These are phyloP conservation scores for Meandrina meandrites DNA, from an alignment of 92 coral and sea anemone species.

Conservation along the genomic window DNA sequence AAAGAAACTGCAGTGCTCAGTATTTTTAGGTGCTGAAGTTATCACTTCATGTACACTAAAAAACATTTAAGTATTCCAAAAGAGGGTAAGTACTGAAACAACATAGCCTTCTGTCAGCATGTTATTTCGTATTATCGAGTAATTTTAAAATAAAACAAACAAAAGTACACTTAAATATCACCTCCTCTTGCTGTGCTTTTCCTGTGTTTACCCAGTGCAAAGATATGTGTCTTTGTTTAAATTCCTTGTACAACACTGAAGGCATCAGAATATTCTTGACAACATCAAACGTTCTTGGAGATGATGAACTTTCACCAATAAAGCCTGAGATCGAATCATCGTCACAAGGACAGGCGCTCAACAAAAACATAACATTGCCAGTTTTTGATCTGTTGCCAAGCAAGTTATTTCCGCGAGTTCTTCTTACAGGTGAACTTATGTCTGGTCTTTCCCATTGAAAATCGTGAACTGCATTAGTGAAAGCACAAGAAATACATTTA, in stretches of 20 bases:
- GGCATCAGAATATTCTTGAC: constrained; percentile 73
- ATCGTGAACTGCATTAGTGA: constrained; percentile 86
- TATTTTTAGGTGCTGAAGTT: too few species aligned
- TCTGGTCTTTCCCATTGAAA: constrained; percentile 90
- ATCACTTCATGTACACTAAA: too few species aligned
- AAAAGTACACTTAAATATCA: not conserved
- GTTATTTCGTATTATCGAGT: too few species aligned
- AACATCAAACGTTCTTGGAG: constrained; percentile 41
- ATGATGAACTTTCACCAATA: constrained; percentile 43
- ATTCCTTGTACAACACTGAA: constrained; percentile 72
- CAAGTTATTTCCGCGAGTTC: constrained; percentile 47
- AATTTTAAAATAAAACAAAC: not conserved
- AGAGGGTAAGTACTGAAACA: too few species aligned
- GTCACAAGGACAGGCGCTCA: constrained; percentile 74
- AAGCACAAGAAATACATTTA: constrained; percentile 79
- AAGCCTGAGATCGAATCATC: constrained; percentile 61
- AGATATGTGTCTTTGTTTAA: constrained; percentile 64
- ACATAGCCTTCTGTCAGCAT: too few species aligned
- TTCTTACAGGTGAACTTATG: constrained; percentile 76
- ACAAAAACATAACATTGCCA: constrained; percentile 77
- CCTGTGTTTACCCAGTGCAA: constrained; percentile 86
- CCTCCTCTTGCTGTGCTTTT: constrained; percentile 4
- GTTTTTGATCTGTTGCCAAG: constrained; percentile 30
- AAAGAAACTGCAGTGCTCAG: too few species aligned
- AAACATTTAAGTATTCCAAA: too few species aligned